Percentiles rank a stretch among this genome's conserved stretches.
These are phyloP conservation scores for Muscicapa comitata DNA, from an alignment of 2,797 vertebrate genomes.

Conservation along the genomic window DNA sequence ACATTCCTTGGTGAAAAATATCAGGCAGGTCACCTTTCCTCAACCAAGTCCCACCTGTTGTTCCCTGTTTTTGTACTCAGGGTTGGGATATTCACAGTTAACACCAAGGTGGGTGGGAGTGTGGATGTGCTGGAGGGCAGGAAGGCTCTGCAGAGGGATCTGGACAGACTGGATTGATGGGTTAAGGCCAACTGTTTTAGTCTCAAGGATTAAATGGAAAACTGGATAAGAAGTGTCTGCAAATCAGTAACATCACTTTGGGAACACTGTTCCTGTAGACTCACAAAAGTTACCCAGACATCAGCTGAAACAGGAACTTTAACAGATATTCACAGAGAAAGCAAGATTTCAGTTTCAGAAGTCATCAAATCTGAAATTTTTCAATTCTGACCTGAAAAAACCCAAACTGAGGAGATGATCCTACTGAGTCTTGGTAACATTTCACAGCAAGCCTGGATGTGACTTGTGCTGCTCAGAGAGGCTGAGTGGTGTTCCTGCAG, in stretches of 20 bases:
- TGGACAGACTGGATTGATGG: not conserved
- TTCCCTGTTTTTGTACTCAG: not conserved
- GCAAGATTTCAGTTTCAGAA: not conserved
- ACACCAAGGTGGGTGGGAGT: not conserved
- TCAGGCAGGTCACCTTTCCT: not conserved
- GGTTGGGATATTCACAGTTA: not conserved
- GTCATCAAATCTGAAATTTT: not conserved
- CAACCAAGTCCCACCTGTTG: rapidly evolving
- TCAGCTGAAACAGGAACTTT: not conserved
- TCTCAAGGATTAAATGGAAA: not conserved
- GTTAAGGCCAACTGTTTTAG: not conserved
- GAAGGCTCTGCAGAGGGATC: not conserved
- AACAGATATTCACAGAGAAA: not conserved
- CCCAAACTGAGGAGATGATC: not conserved
- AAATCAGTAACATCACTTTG: not conserved
- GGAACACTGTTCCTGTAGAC: rapidly evolving
- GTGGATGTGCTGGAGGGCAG: not conserved
- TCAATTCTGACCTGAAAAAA: not conserved
- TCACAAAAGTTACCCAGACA: not conserved
- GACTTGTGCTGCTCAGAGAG: not conserved
- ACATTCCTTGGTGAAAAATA: not conserved
- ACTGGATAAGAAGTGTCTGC: not conserved
- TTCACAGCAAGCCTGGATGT: not conserved
- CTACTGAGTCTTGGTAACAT: not conserved
- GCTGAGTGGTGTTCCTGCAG: not conserved